A percentile compares a stretch with the other conserved stretches of the same genome.
phyloP scores from a whole-genome alignment of 2,888 invertebrate genomes.

The Plagiodera versicolora region DNA sequence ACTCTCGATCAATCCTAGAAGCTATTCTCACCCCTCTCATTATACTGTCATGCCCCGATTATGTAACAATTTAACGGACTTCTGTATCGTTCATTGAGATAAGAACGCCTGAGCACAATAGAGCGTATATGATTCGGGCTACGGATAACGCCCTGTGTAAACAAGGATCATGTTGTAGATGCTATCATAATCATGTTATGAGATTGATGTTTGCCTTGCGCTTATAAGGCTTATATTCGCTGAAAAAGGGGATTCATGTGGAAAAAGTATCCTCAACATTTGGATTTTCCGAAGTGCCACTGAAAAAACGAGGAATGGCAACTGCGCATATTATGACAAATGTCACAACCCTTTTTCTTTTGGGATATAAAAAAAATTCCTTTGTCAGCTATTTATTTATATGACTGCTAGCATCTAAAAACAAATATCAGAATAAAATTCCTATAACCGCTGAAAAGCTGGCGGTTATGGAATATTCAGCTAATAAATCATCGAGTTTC shows the following conservation, averaged over 20 bases:
- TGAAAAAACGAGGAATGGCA: too few species aligned
- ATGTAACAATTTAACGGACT: conserved; percentile 48
- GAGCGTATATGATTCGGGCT: conserved; percentile 27
- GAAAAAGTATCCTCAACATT: too few species aligned
- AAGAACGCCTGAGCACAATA: conserved; percentile 22
- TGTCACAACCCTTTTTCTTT: too few species aligned
- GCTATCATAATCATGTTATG: conserved; percentile 37
- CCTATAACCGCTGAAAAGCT: neutral
- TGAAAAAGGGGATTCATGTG: too few species aligned
- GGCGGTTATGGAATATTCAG: conserved; percentile 39
- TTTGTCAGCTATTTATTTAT: neutral
- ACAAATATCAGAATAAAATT: conserved; percentile 14
- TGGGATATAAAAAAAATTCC: neutral
- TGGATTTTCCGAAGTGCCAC: too few species aligned
- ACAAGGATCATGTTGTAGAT: conserved; percentile 31
- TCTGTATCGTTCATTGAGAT: conserved; percentile 46
- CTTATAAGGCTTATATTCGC: too few species aligned
- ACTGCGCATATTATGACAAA: too few species aligned
- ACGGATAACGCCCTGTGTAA: conserved; percentile 28
- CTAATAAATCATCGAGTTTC: conserved; percentile 40
- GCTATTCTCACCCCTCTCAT: conserved; percentile 24
- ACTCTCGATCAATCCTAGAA: conserved; percentile 23
- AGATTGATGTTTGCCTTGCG: conserved; percentile 22
- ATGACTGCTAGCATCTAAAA: conserved; percentile 21
- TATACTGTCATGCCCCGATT: conserved; percentile 38